Evolutionary conservation across 37 sponge, comb jelly and placozoan genomes (phyloP), one percentile per base, ranked within the genome.

Genomic region (Agelas oroides): DNA sequence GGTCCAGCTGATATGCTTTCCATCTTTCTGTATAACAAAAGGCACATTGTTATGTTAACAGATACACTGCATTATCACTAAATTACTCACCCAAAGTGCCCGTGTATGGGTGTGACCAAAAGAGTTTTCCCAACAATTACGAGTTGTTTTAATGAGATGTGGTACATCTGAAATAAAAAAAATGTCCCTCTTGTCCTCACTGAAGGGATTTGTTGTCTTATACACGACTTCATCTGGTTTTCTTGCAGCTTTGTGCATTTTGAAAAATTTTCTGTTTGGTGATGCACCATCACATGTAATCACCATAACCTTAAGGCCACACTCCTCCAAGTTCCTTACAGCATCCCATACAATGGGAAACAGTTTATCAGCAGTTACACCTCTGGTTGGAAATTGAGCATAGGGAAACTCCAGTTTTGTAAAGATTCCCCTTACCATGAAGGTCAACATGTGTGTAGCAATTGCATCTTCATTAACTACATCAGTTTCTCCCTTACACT

Each of bases 321-420:
- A 17, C 11, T 15, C n/a, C 41, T 79, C 75, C 18, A 87, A 56
- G 15, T 55, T 25, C 41, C 41, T 27, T 25, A 87, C 64, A 31
- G 59, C 74, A n/a, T 75, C 76, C 88, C 88, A 87, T 36, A 87
- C 59, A 34, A 80, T 65, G 17, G 75, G 76, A 46, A 65, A 87
- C 52, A 31, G 15, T n/a, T n/a, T n/a, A 2, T 71, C 81, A 35
- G 37, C 81, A 53, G 81, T 64, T 8, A 80, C 36, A 19, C 55
- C 52, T n/a, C 34, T 41, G 25, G 75, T 74, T 15, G 71, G 59
- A 59, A 86, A 86, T 15, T 86, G 78, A 87, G 69, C n/a, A n/a
- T n/a, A n/a, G n/a, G n/a, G n/a, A n/a, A n/a, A n/a, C n/a, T n/a
- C n/a, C n/a, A n/a, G n/a, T 8, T 65, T 53, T 15, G 52, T 53